These are phyloP conservation scores for Liopterus haemorrhoidalis DNA, from an alignment of 2,888 invertebrate genomes.

Conservation along the genomic window DNA sequence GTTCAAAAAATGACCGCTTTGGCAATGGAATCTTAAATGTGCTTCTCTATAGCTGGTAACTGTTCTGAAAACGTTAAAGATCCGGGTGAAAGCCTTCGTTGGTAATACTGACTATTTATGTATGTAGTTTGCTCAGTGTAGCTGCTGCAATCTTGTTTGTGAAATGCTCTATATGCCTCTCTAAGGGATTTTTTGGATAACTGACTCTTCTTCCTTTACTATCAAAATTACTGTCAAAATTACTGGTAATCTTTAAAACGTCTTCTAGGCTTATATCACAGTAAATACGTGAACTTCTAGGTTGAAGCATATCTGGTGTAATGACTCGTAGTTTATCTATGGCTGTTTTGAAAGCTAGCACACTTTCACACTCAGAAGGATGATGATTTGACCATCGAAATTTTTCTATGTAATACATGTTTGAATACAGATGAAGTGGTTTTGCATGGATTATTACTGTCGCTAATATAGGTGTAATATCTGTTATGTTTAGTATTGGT, in stretches of 20 bases:
- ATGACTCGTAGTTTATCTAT: slow-evolving; percentile 29
- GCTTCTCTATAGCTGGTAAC: too few species aligned
- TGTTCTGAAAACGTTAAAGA: too few species aligned
- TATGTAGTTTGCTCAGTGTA: slow-evolving; percentile 17
- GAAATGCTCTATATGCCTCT: slow-evolving; percentile 28
- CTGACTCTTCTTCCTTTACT: slow-evolving; percentile 21
- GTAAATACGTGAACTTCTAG: slow-evolving; percentile 31
- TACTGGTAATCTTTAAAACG: slow-evolving; percentile 19
- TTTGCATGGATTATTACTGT: slow-evolving; percentile 45
- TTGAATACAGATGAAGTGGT: slow-evolving; percentile 44
- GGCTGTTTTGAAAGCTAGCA: slow-evolving; percentile 36
- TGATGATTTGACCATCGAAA: slow-evolving; percentile 42
- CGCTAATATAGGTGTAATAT: slow-evolving; percentile 44
- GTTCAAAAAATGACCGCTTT: too few species aligned
- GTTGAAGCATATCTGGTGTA: slow-evolving; percentile 28
- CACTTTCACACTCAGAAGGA: too few species aligned
- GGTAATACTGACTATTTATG: too few species aligned
- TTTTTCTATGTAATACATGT: slow-evolving; percentile 44
- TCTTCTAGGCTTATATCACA: slow-evolving; percentile 32
- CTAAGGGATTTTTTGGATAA: slow-evolving; percentile 26
- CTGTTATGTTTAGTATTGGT: slow-evolving; percentile 40
- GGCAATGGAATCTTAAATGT: too few species aligned
- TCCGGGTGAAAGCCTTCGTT: too few species aligned
- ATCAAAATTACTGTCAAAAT: slow-evolving; percentile 11
- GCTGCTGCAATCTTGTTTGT: slow-evolving; percentile 29